These are phyloP conservation scores for Physella acuta DNA, from an alignment of 1,140 invertebrate genomes.

Conservation along the genomic window DNA sequence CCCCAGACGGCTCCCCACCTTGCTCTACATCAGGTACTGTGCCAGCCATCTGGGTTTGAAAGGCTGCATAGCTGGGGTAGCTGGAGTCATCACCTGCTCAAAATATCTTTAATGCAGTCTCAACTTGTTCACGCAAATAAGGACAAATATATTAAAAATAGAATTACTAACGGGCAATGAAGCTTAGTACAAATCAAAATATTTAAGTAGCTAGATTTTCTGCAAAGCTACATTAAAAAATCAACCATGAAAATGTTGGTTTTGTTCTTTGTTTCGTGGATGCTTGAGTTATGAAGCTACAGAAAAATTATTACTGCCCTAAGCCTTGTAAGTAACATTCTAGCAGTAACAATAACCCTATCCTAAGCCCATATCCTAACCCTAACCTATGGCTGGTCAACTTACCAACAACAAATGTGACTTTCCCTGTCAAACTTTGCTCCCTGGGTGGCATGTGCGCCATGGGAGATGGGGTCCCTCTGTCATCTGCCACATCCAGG, in stretches of 20 bases:
- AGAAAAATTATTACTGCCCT: too few relatives aligned
- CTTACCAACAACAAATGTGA: slow-evolving; percentile 23
- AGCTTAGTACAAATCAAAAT: background rate
- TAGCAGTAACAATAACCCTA: too few relatives aligned
- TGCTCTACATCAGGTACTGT: background rate
- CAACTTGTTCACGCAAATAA: background rate
- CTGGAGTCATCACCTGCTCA: slow-evolving; percentile 8
- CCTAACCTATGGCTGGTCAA: too few relatives aligned
- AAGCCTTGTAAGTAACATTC: too few relatives aligned
- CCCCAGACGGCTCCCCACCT: background rate
- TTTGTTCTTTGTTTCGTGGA: too few relatives aligned
- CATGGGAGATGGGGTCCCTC: slow-evolving; percentile 7
- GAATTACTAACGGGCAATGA: background rate
- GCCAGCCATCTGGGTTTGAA: background rate
- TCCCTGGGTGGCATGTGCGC: background rate
- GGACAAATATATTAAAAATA: background rate
- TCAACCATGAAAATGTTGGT: too few relatives aligned
- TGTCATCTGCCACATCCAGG: slow-evolving; percentile 1
- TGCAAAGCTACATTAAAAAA: too few relatives aligned
- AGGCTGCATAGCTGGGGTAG: slow-evolving; percentile 15
- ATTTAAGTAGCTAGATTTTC: too few relatives aligned
- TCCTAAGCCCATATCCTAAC: too few relatives aligned
- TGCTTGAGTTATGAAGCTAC: too few relatives aligned
- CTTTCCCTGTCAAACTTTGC: slow-evolving; percentile 8
- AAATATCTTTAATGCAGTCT: background rate